These are phyloP conservation scores for Bellardia bayeri DNA, from an alignment of 2,888 invertebrate species.

Conservation along the genomic window DNA sequence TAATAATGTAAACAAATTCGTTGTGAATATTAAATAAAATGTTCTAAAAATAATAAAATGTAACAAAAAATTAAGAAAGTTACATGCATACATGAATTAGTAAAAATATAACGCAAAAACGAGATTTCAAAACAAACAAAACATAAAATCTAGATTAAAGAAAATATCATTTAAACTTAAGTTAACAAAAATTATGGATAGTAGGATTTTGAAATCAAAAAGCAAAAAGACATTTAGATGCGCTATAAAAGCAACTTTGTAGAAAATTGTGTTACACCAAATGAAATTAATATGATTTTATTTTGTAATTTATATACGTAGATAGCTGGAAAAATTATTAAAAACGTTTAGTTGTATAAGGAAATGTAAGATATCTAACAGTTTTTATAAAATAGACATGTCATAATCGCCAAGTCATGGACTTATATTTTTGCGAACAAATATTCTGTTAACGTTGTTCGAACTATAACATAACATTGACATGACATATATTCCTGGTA, in stretches of 20 bases:
- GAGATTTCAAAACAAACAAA: not conserved
- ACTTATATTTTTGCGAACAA: too few species aligned
- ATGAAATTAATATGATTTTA: not conserved
- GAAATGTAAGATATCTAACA: too few species aligned
- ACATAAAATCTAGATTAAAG: constrained; percentile 23
- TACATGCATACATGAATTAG: not conserved
- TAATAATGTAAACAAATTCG: constrained; percentile 1
- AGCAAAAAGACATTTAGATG: constrained; percentile 57
- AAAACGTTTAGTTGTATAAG: too few species aligned
- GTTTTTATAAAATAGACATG: too few species aligned
- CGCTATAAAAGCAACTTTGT: constrained; percentile 32
- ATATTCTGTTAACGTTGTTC: too few species aligned
- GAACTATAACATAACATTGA: too few species aligned
- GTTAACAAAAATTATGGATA: not conserved
- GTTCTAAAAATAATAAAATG: constrained; percentile 5
- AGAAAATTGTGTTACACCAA: constrained; percentile 21
- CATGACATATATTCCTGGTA: too few species aligned
- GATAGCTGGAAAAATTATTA: not conserved
- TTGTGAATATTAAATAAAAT: constrained; percentile 10
- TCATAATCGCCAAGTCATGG: too few species aligned
- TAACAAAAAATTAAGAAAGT: not conserved
- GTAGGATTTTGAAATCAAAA: constrained; percentile 36
- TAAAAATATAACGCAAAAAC: not conserved
- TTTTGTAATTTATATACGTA: not conserved
- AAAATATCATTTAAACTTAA: constrained; percentile 9